phyloP scores from a whole-genome alignment of 1,140 invertebrate species.

The Halotydeus destructor region DNA sequence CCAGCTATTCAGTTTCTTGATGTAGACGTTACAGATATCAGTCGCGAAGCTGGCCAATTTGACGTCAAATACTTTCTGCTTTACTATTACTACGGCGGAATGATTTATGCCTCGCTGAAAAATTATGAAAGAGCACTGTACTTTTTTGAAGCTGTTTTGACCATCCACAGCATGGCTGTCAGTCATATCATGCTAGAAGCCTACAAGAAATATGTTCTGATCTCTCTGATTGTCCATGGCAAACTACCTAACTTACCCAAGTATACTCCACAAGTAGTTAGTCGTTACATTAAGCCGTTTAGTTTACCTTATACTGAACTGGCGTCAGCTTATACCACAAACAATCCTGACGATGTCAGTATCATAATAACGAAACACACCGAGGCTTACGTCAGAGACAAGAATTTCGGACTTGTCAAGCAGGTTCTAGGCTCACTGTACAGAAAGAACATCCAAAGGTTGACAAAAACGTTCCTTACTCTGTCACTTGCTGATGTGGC shows the following conservation, averaged over 20 bases:
- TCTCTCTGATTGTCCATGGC: slow-evolving; percentile 72
- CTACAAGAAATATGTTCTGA: slow-evolving; percentile 85
- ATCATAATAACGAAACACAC: slow-evolving; percentile 45
- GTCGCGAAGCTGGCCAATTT: slow-evolving; percentile 57
- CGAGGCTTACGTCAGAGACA: slow-evolving; percentile 54
- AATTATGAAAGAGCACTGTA: slow-evolving; percentile 78
- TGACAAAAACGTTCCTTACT: slow-evolving; percentile 92
- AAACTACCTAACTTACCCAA: slow-evolving; percentile 61
- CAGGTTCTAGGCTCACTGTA: slow-evolving; percentile 66
- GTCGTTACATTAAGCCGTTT: slow-evolving; percentile 69
- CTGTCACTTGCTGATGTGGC: slow-evolving; percentile 82
- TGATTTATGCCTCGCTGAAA: slow-evolving; percentile 82
- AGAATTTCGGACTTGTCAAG: slow-evolving; percentile 36
- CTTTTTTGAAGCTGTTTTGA: slow-evolving; percentile 83
- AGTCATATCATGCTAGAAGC: slow-evolving; percentile 91
- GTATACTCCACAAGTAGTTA: slow-evolving; percentile 71
- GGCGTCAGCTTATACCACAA: slow-evolving; percentile 52
- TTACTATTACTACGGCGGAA: slow-evolving; percentile 92
- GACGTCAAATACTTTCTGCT: slow-evolving; percentile 78
- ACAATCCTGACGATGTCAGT: slow-evolving; percentile 45
- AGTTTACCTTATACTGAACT: slow-evolving; percentile 77
- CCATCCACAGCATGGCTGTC: slow-evolving; percentile 72
- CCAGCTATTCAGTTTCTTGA: slow-evolving; percentile 71
- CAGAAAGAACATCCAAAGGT: slow-evolving; percentile 86
- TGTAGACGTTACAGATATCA: slow-evolving; percentile 73